These are phyloP conservation scores for Helicoverpa zea DNA, from an alignment of 1,140 invertebrate species.

Conservation along the genomic window DNA sequence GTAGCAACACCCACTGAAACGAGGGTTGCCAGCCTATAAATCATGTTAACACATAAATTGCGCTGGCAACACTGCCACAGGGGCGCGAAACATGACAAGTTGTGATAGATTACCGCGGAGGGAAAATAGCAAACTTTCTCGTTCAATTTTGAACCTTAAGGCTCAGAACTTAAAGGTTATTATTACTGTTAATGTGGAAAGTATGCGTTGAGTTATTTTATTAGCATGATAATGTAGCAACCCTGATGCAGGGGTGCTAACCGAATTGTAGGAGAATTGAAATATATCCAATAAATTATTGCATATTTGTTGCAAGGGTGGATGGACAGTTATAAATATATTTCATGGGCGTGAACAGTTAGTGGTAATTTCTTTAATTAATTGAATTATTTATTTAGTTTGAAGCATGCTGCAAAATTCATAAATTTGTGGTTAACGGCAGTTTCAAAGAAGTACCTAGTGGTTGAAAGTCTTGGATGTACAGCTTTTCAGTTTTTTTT, in stretches of 20 bases:
- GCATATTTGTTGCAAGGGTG: conserved; percentile 64
- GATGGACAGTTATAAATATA: conserved; percentile 16
- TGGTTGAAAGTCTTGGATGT: too few species aligned
- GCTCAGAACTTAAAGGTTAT: background rate
- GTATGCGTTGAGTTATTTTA: conserved; percentile 71
- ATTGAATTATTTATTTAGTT: background rate
- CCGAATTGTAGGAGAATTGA: conserved; percentile 81
- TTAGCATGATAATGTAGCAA: conserved; percentile 79
- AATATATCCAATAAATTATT: conserved; percentile 85
- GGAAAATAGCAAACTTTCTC: conserved; percentile 35
- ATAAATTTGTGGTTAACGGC: background rate
- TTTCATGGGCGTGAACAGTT: background rate
- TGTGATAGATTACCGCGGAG: conserved; percentile 74
- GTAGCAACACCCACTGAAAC: conserved; percentile 58
- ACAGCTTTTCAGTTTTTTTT: too few species aligned
- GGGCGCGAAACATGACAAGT: conserved; percentile 71
- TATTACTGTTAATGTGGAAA: conserved; percentile 2
- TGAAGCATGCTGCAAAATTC: background rate
- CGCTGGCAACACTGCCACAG: conserved; percentile 70
- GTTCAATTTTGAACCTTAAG: conserved; percentile 25
- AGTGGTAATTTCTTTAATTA: background rate
- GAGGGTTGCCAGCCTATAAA: conserved; percentile 78
- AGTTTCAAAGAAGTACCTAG: background rate
- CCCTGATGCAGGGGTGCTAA: conserved; percentile 66
- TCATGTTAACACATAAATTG: conserved; percentile 85